Percentiles rank a stretch among this genome's conserved stretches.
Conservation (phyloP, 2,797 vertebrate species). For the Denticeps clupeoides region DNA sequence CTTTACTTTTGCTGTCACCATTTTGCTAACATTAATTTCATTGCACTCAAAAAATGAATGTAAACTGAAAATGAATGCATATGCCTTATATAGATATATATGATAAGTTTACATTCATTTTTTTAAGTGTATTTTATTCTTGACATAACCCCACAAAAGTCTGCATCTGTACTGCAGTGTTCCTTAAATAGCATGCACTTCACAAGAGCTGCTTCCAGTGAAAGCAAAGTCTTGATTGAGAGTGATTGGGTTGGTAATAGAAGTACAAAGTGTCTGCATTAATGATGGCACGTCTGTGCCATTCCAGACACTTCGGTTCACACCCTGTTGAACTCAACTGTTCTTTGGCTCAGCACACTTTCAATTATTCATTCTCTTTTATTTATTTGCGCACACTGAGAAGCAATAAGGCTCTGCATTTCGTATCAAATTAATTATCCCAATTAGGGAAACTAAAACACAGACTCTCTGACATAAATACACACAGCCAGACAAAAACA, state of each 20-base stretch:
- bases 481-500: slow-evolving; percentile 1
- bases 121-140: no score
- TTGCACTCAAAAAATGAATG: no score
- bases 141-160: no score
- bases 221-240: no score
- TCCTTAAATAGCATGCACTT: no score
- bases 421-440: slow-evolving; percentile 21
- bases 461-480: slow-evolving; percentile 14
- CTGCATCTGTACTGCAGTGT: no score
- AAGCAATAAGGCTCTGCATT: slow-evolving; percentile 14
- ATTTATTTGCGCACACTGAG: slow-evolving; percentile 28
- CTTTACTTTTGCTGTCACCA: no score
- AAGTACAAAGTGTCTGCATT: slow-evolving; percentile 5
- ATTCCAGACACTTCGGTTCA: slow-evolving; percentile 12
- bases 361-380: slow-evolving; percentile 28
- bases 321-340: slow-evolving; percentile 5
- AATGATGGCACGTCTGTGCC: slow-evolving; percentile 2
- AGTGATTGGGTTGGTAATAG: neutral
- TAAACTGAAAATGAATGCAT: no score
- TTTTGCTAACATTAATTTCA: no score
- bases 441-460: slow-evolving; percentile 19
- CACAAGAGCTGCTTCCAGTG: no score
- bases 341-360: slow-evolving; percentile 18
- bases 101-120: no score
- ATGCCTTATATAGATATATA: no score